Base-by-base conservation (phyloP, 2,888 invertebrate species). In the Polyploca ridens region DNA sequence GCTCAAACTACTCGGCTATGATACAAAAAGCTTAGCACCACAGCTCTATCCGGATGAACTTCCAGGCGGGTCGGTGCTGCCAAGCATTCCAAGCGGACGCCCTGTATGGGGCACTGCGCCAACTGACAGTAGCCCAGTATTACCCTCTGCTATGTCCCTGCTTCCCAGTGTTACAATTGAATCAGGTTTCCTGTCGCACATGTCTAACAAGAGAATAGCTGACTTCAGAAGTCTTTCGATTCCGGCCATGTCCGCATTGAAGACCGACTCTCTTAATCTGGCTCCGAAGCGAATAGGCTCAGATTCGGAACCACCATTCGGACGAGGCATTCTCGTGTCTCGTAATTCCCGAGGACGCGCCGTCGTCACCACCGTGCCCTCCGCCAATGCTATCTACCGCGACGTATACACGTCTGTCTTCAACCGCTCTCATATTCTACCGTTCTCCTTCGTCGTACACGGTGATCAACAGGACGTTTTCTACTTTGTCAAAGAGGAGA, bases 341-440 rank as follows among this genome's bases (percentile, higher is more conserved):
- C 95, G 97, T 63, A 97, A 97, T 60, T 94, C 95, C 3, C 96
- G 97, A 61, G 97, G 97, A 10, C 96, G 97, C 78, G 97, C 98
- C 44, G 96, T 98, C 33, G 96, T 98, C 1, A 97, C 97, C 7
- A 97, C 98, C 76, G 98, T 98, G 13, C 98, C 98, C 0, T 97
- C 97, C 1, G 98, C 98, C 0, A 98, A 98, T 85, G 96, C 98
- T 41, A 98, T 98, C 74, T 98, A 98, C 88, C 95, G 97, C 44
- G 98, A 98, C 87, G 98, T 98, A 3, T 98, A 98, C 85, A 98
- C 98, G 4, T 97, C 98, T 0, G 98, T 98, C 6, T 98, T 98
- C 88, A 98, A 98, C 89, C 96, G 98, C 75, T 98, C 98, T 0
- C 97, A 97, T 86, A 95, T 98, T 79, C 92, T 98, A 77, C 98